Evolutionary conservation across 2,888 invertebrate species (phyloP), one percentile per base, ranked within the genome.

Genomic region (Rhodophaea formosa): DNA sequence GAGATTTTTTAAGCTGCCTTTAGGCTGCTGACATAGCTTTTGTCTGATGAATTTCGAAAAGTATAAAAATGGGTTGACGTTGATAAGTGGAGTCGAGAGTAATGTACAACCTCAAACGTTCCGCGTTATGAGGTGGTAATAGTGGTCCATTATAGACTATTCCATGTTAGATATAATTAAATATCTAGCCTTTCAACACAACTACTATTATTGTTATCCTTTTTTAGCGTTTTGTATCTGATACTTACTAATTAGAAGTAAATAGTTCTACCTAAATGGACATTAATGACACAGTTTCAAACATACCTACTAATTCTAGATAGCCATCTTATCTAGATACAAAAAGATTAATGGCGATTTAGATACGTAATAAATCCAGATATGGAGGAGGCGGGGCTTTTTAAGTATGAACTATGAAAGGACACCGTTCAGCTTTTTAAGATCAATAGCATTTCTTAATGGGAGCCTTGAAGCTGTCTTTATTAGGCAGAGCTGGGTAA

Each of bases 401-500:
- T 23, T 23, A 23, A 12, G 10, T 39, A n/a, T 39, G 39, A 39
- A 39, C 39, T 39, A n/a, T 39, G n/a, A 39, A 39, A 39, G 39
- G 39, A 39, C 12, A n/a, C 39, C 39, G 3, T 39, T 39, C 39
- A 39, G 39, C n/a, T 39, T 39, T 39, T 12, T 35, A 7, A 35
- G 35, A 35, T 35, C 35, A 10, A 35, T 35, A n/a, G 39, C 39
- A n/a, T 39, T 39, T 12, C 39, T 39, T 39, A 39, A 39, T 39
- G n/a, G 39, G 39, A 23, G 12, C 39, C 39, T 39, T 39, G 39
- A 39, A 39, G n/a, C n/a, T 12, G 1, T 0, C 39, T n/a, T 12
- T 12, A 70, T 62, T 61, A 62, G 53, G 58, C 56, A 49, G 42
- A 53, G 12, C 39, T 39, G 12, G 39, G 39, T 39, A n/a, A 10